Percentiles rank a stretch among this genome's conserved stretches.
These are phyloP conservation scores for Antidorcas marsupialis DNA, from an alignment of 2,113 vertebrate genomes.

Conservation along the genomic window DNA sequence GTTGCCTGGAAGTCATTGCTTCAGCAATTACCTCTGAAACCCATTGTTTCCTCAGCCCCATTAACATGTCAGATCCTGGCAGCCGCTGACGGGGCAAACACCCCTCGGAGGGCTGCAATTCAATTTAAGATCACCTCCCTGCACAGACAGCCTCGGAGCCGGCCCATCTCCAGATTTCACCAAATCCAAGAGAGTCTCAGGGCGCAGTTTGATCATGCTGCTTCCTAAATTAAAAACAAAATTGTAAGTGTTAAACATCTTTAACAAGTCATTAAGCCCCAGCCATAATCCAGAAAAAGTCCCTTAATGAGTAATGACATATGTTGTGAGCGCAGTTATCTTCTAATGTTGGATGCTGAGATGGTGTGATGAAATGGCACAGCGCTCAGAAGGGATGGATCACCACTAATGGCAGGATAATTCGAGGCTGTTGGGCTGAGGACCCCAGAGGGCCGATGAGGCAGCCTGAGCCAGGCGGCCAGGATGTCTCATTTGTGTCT, in stretches of 20 bases:
- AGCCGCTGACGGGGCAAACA: slow-evolving; percentile 84
- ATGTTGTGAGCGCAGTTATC: slow-evolving; percentile 96
- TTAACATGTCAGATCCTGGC: slow-evolving; percentile 86
- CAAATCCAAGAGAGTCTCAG: slow-evolving; percentile 81
- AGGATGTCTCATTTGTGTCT: neutral
- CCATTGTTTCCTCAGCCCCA: slow-evolving; percentile 85
- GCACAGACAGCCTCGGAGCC: slow-evolving; percentile 70
- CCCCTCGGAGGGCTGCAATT: slow-evolving; percentile 85
- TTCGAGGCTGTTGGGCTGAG: slow-evolving; percentile 86
- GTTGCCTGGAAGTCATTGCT: slow-evolving; percentile 83
- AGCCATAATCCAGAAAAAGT: slow-evolving; percentile 90
- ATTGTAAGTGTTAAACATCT: slow-evolving; percentile 97
- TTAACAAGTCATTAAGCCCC: slow-evolving; percentile 98
- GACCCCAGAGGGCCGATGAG: slow-evolving; percentile 77
- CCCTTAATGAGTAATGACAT: slow-evolving; percentile 99
- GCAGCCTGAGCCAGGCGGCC: neutral
- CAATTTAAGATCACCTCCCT: slow-evolving; percentile 84
- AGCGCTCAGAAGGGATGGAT: slow-evolving; percentile 93
- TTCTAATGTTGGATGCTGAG: slow-evolving; percentile 89
- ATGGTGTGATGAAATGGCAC: slow-evolving; percentile 89
- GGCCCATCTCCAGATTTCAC: slow-evolving; percentile 82
- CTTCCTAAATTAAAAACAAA: slow-evolving; percentile 90
- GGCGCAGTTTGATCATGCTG: slow-evolving; percentile 84
- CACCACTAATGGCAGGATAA: slow-evolving; percentile 96
- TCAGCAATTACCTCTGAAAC: slow-evolving; percentile 85